Evolutionary conservation across 2,797 vertebrate species (phyloP), one percentile per base, ranked within the genome.

Genomic region (Botia almorhae): DNA sequence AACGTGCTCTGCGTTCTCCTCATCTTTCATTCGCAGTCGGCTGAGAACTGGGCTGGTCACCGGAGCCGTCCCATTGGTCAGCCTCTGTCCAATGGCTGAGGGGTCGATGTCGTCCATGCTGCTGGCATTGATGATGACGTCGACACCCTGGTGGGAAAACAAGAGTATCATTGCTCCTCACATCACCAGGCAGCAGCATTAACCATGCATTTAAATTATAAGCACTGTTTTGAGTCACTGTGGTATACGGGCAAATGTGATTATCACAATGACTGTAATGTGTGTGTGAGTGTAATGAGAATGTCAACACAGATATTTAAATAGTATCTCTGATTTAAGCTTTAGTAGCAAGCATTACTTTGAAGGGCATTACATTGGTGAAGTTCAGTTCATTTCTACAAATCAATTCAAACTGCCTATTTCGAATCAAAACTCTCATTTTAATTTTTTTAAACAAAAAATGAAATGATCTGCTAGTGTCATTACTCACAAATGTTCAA

Each of bases 41-140:
- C 94, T 95, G 85, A 98, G 90, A 76, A 98, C 97, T 0, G 97
- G 97, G 86, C 97, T 98, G 16, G 97, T 96, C 77, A 95, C 94
- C 0, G 90, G 92, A 0, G 90, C 94, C 33, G 95, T 94, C 76
- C 97, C 97, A 0, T 98, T 99, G 89, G 96, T 96, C 79, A 99
- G 93, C 16, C 96, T 94, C 91, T 98, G 97, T 11, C 96, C 96
- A 0, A 99, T 97, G 88, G 96, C 96, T 0, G 94, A 92, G 0
- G 97, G 95, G 55, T 99, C 97, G 0, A 99, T 96, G 92, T 99
- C 97, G 0, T 99, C 97, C 90, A 97, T 94, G 0, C 94, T 97
- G 94, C 97, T 99, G 91, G 97, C 97, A 0, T 98, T 99, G 85
- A 98, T 91, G 0, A 94, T 96, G 83, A 98, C 93, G 4, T 98